A percentile compares a stretch with the other conserved stretches of the same genome.
These are phyloP conservation scores for Aeoliscus strigatus DNA, from an alignment of 2,797 vertebrate genomes.

Conservation along the genomic window DNA sequence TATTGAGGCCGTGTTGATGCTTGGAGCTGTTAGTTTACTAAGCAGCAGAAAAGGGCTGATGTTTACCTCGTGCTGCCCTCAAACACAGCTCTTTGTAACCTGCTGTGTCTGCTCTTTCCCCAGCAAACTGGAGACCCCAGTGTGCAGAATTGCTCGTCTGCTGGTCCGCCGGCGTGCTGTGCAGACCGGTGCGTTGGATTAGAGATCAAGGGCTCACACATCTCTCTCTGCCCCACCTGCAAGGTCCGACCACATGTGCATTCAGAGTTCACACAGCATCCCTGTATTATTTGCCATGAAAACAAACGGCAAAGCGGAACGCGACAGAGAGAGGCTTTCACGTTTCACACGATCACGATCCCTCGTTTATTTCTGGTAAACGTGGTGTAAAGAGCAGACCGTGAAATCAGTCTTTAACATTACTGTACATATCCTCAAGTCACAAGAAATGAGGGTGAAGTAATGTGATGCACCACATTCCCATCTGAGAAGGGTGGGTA, in stretches of 20 bases:
- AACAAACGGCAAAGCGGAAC: too few species aligned
- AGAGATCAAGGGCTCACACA: conserved; percentile 33
- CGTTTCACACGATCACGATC: too few species aligned
- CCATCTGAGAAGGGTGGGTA: conserved; percentile 38
- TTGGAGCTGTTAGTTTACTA: conserved; percentile 58
- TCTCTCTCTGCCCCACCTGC: conserved; percentile 27
- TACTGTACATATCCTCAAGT: conserved; percentile 38
- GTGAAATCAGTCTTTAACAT: too few species aligned
- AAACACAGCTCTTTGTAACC: conserved; percentile 48
- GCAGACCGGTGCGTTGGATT: conserved; percentile 32
- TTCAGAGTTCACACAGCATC: too few species aligned
- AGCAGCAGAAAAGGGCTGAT: conserved; percentile 44
- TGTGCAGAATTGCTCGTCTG: conserved; percentile 33
- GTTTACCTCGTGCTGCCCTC: conserved; percentile 46
- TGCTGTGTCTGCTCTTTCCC: too few species aligned
- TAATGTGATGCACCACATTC: conserved; percentile 41
- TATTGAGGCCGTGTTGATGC: conserved; percentile 52
- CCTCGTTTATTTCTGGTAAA: too few species aligned
- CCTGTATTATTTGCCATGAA: too few species aligned
- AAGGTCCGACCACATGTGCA: too few species aligned
- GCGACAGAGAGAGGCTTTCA: too few species aligned
- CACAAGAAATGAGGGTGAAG: conserved; percentile 20
- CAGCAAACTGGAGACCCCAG: too few species aligned
- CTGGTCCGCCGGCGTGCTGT: conserved; percentile 15
- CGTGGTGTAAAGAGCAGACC: too few species aligned